Evolutionary conservation across 2,888 invertebrate genomes (phyloP).

Genomic region (Meghimatium bilineatum): DNA sequence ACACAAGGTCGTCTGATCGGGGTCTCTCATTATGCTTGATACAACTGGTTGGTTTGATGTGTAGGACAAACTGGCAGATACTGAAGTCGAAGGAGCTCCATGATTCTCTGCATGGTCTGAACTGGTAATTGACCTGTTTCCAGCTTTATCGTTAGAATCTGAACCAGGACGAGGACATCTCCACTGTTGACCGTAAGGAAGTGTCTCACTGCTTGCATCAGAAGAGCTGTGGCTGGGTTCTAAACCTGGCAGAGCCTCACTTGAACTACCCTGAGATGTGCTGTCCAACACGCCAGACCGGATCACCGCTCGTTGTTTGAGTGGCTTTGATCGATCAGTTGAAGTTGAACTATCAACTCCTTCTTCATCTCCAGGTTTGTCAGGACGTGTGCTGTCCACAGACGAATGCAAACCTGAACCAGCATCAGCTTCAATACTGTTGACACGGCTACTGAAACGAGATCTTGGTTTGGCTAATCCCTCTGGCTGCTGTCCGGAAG

Average conservation of each 20-base stretch:
- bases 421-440: slow-evolving; percentile 62
- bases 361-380: slow-evolving; percentile 75
- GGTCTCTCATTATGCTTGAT: slow-evolving; percentile 55
- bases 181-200: slow-evolving; percentile 33
- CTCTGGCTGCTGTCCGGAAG: slow-evolving; percentile 27
- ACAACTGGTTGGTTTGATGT: slow-evolving; percentile 52
- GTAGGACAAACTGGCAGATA: slow-evolving; percentile 49
- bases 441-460: slow-evolving; percentile 54
- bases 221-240: slow-evolving; percentile 36
- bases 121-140: slow-evolving; percentile 50
- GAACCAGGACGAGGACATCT: slow-evolving; percentile 37
- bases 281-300: slow-evolving; percentile 17
- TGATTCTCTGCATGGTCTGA: slow-evolving; percentile 47
- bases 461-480: slow-evolving; percentile 50
- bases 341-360: slow-evolving; percentile 65
- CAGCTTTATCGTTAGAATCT: slow-evolving; percentile 27
- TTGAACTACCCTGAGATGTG: slow-evolving; percentile 32
- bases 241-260: slow-evolving; percentile 19
- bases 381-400: slow-evolving; percentile 72
- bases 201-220: slow-evolving; percentile 5
- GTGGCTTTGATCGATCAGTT: slow-evolving; percentile 30
- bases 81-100: slow-evolving; percentile 50
- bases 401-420: slow-evolving; percentile 74
- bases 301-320: slow-evolving; percentile 33
- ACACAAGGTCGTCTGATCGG: slow-evolving; percentile 49